Evolutionary conservation across 2,888 invertebrate genomes (phyloP).

Genomic region (Sarcophaga rosellei): DNA sequence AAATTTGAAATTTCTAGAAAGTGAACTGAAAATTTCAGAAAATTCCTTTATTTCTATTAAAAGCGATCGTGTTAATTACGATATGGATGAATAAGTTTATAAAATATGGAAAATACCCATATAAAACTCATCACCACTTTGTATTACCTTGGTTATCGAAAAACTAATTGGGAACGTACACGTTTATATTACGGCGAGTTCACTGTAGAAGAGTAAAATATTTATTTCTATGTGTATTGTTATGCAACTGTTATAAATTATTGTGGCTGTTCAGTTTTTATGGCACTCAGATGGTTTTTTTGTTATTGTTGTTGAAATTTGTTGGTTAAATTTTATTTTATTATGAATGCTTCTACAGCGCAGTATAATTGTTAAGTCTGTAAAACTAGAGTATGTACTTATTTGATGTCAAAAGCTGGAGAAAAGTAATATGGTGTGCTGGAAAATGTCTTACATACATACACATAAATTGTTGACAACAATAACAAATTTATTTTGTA

Average conservation of each 20-base stretch:
- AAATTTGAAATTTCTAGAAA: too few relatives aligned
- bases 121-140: too few relatives aligned
- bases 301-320: background rate
- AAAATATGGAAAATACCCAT: too few relatives aligned
- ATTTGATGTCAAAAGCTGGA: background rate
- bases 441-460: too few relatives aligned
- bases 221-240: slow-evolving; percentile 36
- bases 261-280: slow-evolving; percentile 54
- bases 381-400: background rate
- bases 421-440: background rate
- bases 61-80: too few relatives aligned
- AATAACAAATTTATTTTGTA: slow-evolving; percentile 15
- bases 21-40: too few relatives aligned
- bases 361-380: slow-evolving; percentile 31
- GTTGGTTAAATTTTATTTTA: background rate
- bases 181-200: too few relatives aligned
- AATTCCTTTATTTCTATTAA: too few relatives aligned
- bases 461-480: background rate
- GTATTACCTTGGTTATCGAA: too few relatives aligned
- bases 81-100: too few relatives aligned
- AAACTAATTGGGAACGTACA: too few relatives aligned
- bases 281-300: slow-evolving; percentile 24
- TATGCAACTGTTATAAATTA: slow-evolving; percentile 55
- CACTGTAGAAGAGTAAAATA: background rate
- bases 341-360: background rate